These are phyloP conservation scores for Rugalucina vietnamica DNA, from an alignment of 2,888 invertebrate species.

Conservation along the genomic window DNA sequence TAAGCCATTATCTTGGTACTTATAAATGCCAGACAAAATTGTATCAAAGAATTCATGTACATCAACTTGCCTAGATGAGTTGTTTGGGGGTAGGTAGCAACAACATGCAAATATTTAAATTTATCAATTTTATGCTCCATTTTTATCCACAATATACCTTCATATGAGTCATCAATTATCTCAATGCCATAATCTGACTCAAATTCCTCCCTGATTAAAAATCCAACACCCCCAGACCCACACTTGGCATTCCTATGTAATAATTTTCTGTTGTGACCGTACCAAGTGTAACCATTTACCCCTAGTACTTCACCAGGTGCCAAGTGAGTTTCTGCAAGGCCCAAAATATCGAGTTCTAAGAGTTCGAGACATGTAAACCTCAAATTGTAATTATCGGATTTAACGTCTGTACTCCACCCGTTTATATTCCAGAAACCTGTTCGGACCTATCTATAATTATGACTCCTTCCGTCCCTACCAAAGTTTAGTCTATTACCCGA, in stretches of 20 bases:
- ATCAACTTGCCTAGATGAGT: background rate
- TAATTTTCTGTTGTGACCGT: conserved; percentile 27
- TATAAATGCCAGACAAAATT: background rate
- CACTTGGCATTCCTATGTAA: conserved; percentile 25
- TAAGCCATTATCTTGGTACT: background rate
- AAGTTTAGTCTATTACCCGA: too few relatives aligned
- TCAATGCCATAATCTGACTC: background rate
- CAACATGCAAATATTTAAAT: background rate
- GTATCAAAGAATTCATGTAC: background rate
- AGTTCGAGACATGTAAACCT: background rate
- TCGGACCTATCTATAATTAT: background rate
- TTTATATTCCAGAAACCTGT: conserved; percentile 40
- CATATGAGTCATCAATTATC: background rate
- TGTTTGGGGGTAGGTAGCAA: background rate
- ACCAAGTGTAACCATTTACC: conserved; percentile 24
- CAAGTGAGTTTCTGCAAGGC: conserved; percentile 41
- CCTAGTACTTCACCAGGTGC: background rate
- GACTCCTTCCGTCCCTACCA: too few relatives aligned
- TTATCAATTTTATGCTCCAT: background rate
- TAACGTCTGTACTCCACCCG: conserved; percentile 13
- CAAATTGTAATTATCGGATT: conserved; percentile 16
- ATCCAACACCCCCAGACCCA: conserved; percentile 33
- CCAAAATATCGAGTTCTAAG: conserved; percentile 32
- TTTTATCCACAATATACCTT: background rate
- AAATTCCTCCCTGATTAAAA: background rate